Conservation (phyloP, 2,797 vertebrate genomes). For the Lateolabrax maculatus region DNA sequence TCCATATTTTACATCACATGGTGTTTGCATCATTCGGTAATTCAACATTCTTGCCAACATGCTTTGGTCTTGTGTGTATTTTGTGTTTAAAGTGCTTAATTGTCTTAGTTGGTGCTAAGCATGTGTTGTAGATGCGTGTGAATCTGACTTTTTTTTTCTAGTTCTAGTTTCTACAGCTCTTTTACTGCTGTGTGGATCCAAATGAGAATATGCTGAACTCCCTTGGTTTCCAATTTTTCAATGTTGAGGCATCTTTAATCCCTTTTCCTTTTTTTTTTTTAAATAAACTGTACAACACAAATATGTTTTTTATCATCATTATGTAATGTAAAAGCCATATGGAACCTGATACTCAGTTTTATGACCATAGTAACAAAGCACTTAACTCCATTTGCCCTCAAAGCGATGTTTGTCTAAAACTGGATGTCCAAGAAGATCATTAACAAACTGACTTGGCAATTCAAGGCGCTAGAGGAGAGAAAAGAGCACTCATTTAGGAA, state of each 20-base stretch:
- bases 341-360: conserved; percentile 36
- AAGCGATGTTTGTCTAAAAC: conserved; percentile 71
- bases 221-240: background rate
- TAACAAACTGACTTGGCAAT: conserved; percentile 48
- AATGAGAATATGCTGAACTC: background rate
- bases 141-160: background rate
- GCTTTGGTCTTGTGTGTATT: background rate
- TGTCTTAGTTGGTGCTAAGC: background rate
- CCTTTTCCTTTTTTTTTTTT: no score
- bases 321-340: conserved; percentile 31
- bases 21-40: background rate
- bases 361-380: conserved; percentile 57
- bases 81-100: conserved; percentile 13
- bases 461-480: conserved; percentile 5
- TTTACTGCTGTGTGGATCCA: background rate
- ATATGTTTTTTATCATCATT: conserved; percentile 18
- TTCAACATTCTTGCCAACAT: background rate
- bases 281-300: conserved; percentile 3
- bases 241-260: background rate
- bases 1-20: background rate
- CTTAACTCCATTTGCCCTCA: conserved; percentile 68
- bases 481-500: background rate
- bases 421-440: conserved; percentile 63
- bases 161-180: background rate
- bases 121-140: background rate